Evolutionary conservation across 2,797 vertebrate genomes (phyloP), one percentile per base, ranked within the genome.

Genomic region (Channallabes apus): DNA sequence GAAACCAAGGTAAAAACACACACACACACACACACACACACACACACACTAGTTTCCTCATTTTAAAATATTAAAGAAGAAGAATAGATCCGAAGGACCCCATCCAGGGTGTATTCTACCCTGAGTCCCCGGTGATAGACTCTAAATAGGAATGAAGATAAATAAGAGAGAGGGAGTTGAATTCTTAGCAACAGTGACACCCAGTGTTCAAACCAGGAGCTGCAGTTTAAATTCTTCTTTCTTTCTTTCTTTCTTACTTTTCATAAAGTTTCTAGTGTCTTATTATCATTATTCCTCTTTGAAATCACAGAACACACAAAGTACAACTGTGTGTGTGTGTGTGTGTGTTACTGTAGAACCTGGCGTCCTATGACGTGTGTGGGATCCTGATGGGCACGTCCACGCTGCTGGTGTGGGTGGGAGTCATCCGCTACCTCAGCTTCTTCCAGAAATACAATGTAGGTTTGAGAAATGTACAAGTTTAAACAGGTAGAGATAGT

Each of bases 401-500:
- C 14, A 98, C 97, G 0, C 94, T 99, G 89, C 94, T 99, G 46
- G 97, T 98, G 81, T 99, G 97, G 97, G 96, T 98, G 0, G 97
- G 97, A 4, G 97, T 99, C 86, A 97, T 99, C 88, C 96, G 97
- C 61, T 99, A 99, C 88, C 94, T 99, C 92, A 98, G 96, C 91
- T 99, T 98, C 94, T 99, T 99, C 90, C 97, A 97, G 91, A 98
- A 98, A 83, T 99, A 99, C 93, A 98, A 99, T 0, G 97, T 98
- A 89, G 92, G 96, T 92, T 51, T 71, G 15, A 29, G 22, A 62
- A 24, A 38, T 4, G 3, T 61, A 24, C 76, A 41, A 1, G 32
- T 78, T 11, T 58, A 22, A 38, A 59, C 32, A 12, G 5, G 58
- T 8, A 8, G 20, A 79, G 32, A n/a, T 6, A n/a, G 12, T 24